Conservation (phyloP, 2,113 vertebrate genomes). For the Melanocharis versteri region DNA sequence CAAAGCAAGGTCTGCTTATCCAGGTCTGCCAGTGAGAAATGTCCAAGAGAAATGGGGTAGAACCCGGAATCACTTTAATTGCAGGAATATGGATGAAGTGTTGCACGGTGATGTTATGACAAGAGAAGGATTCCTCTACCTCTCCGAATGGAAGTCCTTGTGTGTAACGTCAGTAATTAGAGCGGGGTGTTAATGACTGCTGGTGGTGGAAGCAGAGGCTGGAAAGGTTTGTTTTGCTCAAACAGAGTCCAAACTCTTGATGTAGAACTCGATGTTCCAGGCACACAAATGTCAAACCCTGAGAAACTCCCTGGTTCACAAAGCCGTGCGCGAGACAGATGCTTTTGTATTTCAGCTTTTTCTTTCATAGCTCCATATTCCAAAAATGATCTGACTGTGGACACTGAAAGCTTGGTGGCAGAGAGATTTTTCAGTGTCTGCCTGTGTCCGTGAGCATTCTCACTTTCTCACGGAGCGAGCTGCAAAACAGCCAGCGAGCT, state of each 20-base stretch:
- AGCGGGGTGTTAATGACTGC: background rate
- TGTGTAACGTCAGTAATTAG: background rate
- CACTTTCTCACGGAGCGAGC: too few relatives aligned
- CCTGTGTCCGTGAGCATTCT: too few relatives aligned
- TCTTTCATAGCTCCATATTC: background rate
- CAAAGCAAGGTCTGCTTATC: constrained; percentile 24
- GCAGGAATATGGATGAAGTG: background rate
- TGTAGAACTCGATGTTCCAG: background rate
- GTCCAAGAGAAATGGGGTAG: background rate
- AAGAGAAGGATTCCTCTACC: background rate
- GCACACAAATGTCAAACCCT: constrained; percentile 8
- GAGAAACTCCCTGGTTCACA: constrained; percentile 7
- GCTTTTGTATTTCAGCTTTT: constrained; percentile 15
- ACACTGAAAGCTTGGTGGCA: too few relatives aligned
- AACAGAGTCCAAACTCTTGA: background rate
- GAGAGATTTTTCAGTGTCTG: too few relatives aligned
- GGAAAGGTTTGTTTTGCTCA: background rate
- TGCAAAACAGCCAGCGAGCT: too few relatives aligned
- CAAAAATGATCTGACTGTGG: too few relatives aligned
- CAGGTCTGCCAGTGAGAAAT: background rate
- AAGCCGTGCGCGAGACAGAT: constrained; percentile 12
- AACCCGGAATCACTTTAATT: background rate
- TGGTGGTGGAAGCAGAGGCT: background rate
- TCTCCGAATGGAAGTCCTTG: background rate
- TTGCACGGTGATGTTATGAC: background rate